Percentiles rank a stretch among this genome's conserved stretches.
These are phyloP conservation scores for Tipula unca DNA, from an alignment of 2,888 invertebrate genomes.

Conservation along the genomic window DNA sequence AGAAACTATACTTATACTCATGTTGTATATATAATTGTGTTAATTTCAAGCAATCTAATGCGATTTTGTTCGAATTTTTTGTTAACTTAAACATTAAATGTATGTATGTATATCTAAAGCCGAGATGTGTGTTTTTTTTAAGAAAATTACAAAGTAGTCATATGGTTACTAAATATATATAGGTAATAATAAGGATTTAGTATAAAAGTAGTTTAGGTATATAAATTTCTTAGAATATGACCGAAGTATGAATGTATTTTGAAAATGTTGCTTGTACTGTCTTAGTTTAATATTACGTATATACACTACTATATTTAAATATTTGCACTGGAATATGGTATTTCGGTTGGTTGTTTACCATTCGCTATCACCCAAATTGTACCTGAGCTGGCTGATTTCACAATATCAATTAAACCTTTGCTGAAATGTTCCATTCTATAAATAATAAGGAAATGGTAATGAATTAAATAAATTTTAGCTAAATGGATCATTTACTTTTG, in stretches of 20 bases:
- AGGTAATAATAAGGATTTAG: not conserved
- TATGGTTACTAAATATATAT: not conserved
- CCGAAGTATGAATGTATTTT: not conserved
- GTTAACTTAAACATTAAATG: not conserved
- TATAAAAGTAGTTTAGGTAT: not conserved
- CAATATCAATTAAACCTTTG: constrained; percentile 53
- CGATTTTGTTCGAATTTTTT: not conserved
- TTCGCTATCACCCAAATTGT: constrained; percentile 64
- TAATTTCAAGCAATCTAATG: not conserved
- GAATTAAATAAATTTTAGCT: not conserved
- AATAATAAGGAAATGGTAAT: constrained; percentile 19
- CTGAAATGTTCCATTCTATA: constrained; percentile 59
- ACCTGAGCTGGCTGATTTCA: constrained; percentile 60
- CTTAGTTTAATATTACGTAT: constrained; percentile 2
- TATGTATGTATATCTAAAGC: not conserved
- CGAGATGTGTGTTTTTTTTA: not conserved
- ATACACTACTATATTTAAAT: constrained; percentile 25
- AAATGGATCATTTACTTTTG: constrained; percentile 50
- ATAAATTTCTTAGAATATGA: not conserved
- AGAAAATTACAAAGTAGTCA: not conserved
- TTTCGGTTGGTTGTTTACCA: constrained; percentile 54
- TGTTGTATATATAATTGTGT: not conserved
- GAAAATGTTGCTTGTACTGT: constrained; percentile 17
- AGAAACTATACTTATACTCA: not conserved
- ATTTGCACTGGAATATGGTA: constrained; percentile 27